Evolutionary conservation across 1,140 invertebrate species (phyloP), one percentile per base, ranked within the genome.

Genomic region (Asobara japonica): DNA sequence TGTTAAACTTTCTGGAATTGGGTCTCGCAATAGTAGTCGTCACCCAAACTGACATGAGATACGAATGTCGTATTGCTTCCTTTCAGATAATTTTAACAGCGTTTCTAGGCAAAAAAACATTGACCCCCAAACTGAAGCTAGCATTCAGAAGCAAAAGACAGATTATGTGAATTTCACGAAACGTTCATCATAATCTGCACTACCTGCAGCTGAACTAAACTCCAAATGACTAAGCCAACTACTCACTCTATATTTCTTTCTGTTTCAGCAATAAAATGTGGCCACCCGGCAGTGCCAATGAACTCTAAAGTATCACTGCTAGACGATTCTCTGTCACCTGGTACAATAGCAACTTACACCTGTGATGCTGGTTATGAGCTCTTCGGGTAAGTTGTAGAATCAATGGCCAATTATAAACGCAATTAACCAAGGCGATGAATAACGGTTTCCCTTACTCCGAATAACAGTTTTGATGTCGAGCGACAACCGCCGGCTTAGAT

Each of bases 351-450:
- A 10, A 92, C 90, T 20, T 96, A 95, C 81, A 89, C 91, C 65
- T 97, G 95, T 80, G 95, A 96, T 83, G 90, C 93, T 30, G 95
- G 95, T 48, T 97, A 96, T 86, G 90, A 91, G 80, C 81, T 91
- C 10, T 91, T 92, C 76, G 91, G 91, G 89, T 90, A 85, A 88
- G 86, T 80, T 13, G 30, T 20, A 51, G 91, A 92, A 81, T 86
- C 8, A 33, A n/a, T 30, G 41, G 33, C 22, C 69, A 65, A 72
- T 72, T 65, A 69, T 38, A 25, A 25, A 62, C 48, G 41, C 61
- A 75, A 75, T 72, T 72, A 72, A 51, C 70, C 45, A 45, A 33
- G 22, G 8, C 16, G 45, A 66, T 38, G 64, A 13, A 16, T 65
- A 71, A 71, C 69, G 64, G 64, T 66, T 51, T 51, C 18, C 5